phyloP scores from a whole-genome alignment of 2,797 vertebrate genomes.

The Anguilla marmorata region DNA sequence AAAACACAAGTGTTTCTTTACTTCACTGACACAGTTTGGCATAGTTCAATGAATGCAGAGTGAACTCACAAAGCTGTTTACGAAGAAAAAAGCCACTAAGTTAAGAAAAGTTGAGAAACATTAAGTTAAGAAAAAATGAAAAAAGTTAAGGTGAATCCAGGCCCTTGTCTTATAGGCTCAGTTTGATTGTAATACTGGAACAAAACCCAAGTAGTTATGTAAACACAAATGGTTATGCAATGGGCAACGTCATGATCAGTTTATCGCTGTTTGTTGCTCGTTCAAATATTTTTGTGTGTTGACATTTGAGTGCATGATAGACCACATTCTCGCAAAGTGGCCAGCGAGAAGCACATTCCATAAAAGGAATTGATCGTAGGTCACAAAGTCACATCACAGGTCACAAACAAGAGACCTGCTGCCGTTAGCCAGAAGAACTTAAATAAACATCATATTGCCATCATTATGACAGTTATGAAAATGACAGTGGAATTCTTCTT shows the following conservation, averaged over 20 bases:
- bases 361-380: neutral
- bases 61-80: no score
- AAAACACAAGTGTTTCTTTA: neutral
- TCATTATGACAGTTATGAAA: constrained; percentile 12
- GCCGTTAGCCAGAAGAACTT: neutral
- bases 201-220: neutral
- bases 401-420: neutral
- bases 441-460: neutral
- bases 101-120: no score
- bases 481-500: constrained; percentile 27
- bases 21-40: neutral
- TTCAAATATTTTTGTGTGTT: neutral
- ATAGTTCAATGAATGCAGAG: neutral
- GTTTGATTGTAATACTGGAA: neutral
- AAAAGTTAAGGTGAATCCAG: neutral
- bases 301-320: neutral
- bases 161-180: neutral
- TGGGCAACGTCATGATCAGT: neutral
- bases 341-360: neutral
- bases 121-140: no score
- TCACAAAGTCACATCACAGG: neutral
- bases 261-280: neutral
- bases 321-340: neutral
- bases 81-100: no score
- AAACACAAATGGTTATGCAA: neutral